These are phyloP conservation scores for Kryphioiulus occultus DNA, from an alignment of 2,888 invertebrate genomes.

Conservation along the genomic window DNA sequence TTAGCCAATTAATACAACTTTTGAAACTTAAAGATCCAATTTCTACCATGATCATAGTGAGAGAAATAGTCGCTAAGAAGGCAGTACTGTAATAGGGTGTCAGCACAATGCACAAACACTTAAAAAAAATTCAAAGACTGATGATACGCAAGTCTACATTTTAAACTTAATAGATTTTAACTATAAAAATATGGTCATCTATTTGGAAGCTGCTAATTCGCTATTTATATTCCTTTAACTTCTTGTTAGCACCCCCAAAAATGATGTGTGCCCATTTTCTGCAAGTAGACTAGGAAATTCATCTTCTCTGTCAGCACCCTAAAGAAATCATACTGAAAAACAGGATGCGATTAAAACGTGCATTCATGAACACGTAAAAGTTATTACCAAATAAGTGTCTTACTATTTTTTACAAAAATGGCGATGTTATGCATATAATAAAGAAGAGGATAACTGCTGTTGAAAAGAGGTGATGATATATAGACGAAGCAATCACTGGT, in stretches of 20 bases:
- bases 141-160: neutral
- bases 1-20: neutral
- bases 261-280: neutral
- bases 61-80: neutral
- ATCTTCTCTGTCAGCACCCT: neutral
- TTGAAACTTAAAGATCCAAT: neutral
- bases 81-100: too few species aligned
- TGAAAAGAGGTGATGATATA: neutral
- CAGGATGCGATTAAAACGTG: neutral
- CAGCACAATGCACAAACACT: neutral
- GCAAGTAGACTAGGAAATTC: neutral
- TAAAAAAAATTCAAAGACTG: neutral
- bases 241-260: neutral
- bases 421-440: conserved; percentile 8
- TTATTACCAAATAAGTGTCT: neutral
- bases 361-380: neutral
- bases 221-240: neutral
- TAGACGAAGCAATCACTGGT: conserved; percentile 22
- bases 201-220: neutral
- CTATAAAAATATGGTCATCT: conserved; percentile 22
- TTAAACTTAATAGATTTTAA: neutral
- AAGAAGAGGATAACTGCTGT: neutral
- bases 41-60: neutral
- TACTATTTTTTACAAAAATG: conserved; percentile 19
- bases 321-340: conserved; percentile 2